Evolutionary conservation across 2,113 vertebrate genomes (phyloP).

Genomic region (Phalacrocorax carbo): DNA sequence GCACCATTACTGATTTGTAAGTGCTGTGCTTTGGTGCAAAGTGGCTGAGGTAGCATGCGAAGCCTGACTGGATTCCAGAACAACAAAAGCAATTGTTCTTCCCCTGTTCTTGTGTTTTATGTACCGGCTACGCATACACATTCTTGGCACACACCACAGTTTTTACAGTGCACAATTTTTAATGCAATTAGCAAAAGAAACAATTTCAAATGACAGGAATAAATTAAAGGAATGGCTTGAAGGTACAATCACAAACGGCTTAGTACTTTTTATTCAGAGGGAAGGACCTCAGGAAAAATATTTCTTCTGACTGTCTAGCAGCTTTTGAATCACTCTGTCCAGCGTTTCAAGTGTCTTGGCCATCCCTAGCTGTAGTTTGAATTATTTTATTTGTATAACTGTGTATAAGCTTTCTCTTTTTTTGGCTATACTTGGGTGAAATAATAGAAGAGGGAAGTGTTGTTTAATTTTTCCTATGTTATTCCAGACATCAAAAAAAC

Average conservation of each 20-base stretch:
- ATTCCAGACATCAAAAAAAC: background rate
- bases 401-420: background rate
- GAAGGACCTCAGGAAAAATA: background rate
- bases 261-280: background rate
- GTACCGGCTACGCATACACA: background rate
- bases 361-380: background rate
- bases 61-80: background rate
- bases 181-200: constrained; percentile 45
- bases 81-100: constrained; percentile 10
- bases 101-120: background rate
- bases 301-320: background rate
- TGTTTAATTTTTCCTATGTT: background rate
- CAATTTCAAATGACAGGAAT: constrained; percentile 10
- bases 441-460: background rate
- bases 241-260: background rate
- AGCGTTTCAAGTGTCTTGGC: background rate
- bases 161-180: constrained; percentile 6
- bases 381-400: background rate
- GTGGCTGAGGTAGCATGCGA: background rate
- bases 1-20: background rate
- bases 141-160: background rate
- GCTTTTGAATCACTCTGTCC: background rate
- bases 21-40: background rate
- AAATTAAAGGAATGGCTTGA: constrained; percentile 1
- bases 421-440: background rate